Evolutionary conservation across 1,140 invertebrate genomes (phyloP), one percentile per base, ranked within the genome.

Genomic region (Musca domestica): DNA sequence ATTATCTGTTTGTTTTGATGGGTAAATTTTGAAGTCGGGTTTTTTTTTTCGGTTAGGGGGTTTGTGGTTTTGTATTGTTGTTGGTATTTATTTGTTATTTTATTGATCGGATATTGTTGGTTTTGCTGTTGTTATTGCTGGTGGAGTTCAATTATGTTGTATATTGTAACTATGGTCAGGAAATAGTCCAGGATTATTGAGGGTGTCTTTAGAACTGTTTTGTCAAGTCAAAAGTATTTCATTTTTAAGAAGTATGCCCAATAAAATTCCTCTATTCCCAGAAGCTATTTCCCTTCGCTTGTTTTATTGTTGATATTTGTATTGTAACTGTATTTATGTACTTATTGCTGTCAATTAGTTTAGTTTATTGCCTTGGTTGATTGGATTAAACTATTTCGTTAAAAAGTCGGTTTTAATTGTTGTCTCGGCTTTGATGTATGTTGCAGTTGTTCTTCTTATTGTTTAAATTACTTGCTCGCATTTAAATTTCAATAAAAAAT

Each of bases 141-240:
- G 66, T 73, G 70, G 56, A 73, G 75, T 74, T 74, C 64, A 64
- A 69, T 71, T 73, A 27, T 72, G 73, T 72, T 70, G 70, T 65
- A 46, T 69, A 34, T 30, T 58, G 52, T 67, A 67, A 66, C 47
- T 66, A 66, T 66, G 51, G 64, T 54, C 30, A 48, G 12, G 34
- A 47, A 48, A 64, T 64, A 27, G 46, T 20, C 30, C 34, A 41
- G 15, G n/a, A n/a, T n/a, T n/a, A n/a, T n/a, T n/a, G n/a, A n/a
- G n/a, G n/a, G n/a, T n/a, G n/a, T n/a, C 12, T 51, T 9, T 19
- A 22, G 17, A 51, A 20, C 1, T 51, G 6, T 17, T 51, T 51
- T 19, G 10, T 19, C 17, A 20, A 5, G 2, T 19, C 5, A 3
- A 2, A 20, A 51, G 10, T 51, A 5, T 51, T 17, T 2, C 2